Evolutionary conservation across 2,113 vertebrate species (phyloP), one percentile per base, ranked within the genome.

Genomic region (Xyliphius kryptos): DNA sequence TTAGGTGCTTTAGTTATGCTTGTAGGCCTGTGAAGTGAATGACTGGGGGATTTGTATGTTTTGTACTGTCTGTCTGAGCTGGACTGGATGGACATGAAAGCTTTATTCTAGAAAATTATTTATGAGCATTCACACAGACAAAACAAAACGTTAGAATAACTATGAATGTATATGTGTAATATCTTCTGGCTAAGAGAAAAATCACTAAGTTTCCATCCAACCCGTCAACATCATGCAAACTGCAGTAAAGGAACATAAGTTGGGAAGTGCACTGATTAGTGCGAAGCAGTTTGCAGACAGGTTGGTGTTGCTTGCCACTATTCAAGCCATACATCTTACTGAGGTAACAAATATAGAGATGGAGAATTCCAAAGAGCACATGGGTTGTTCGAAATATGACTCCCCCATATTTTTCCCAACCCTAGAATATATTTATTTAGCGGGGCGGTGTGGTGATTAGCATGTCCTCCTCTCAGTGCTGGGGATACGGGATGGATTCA

Each of bases 21-120:
- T 77, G 53, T 56, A 32, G 21, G 49, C 48, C 60, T 66, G 40
- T 66, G 63, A 63, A 19, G 6, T 51, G 61, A 52, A 38, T 56
- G 58, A 41, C 46, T 49, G 44, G 40, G 51, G 46, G 13, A 41
- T 3, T 5, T 14, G 11, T 61, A 51, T 64, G 60, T 68, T 36
- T 56, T 57, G 10, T 72, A 52, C 19, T 41, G 46, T 80, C 79
- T 84, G 85, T 86, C 84, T 77, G 76, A 86, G 85, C 85, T 86
- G 85, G 85, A 82, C 85, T 85, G 78, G 84, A 83, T 78, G 62
- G 55, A 75, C 58, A 63, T 54, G 40, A 68, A 64, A 57, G 10
- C 21, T 63, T 68, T 52, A 62, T 74, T 32, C 22, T 63, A 66
- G 69, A 56, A 70, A 67, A 61, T 70, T 71, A 70, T 71, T 61